Evolutionary conservation across 2,113 vertebrate species (phyloP).

Genomic region (Malurus elegans): DNA sequence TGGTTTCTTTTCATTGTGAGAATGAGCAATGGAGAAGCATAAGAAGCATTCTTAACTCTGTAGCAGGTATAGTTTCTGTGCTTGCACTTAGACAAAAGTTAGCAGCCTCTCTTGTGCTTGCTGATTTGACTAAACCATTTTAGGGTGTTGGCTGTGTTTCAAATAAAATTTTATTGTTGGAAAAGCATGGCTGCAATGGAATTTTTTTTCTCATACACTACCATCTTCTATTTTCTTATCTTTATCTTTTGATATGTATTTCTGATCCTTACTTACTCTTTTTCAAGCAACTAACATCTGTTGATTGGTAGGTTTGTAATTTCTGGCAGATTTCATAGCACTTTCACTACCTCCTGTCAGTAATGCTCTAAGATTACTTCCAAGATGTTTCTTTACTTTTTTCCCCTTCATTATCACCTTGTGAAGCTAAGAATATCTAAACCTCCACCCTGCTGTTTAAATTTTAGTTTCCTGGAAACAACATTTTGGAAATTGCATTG

Average conservation of each 20-base stretch:
- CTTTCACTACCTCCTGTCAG: neutral
- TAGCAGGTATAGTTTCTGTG: neutral
- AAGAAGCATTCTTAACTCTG: neutral
- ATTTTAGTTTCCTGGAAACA: neutral
- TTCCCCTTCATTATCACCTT: neutral
- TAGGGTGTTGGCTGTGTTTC: neutral
- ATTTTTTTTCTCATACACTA: neutral
- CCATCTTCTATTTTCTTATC: neutral
- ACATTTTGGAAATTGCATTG: fast-evolving
- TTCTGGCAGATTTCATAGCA: neutral
- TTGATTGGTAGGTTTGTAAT: neutral
- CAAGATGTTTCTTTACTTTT: neutral
- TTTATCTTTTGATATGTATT: neutral
- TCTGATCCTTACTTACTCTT: neutral
- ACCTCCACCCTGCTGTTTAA: neutral
- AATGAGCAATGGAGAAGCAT: neutral
- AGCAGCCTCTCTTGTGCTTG: neutral
- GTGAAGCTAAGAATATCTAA: neutral
- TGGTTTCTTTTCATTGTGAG: neutral
- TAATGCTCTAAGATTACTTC: neutral
- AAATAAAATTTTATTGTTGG: neutral
- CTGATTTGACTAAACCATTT: neutral
- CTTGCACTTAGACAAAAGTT: neutral
- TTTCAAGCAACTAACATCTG: neutral
- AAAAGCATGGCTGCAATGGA: neutral